These are phyloP conservation scores for Zygogramma bicolorata DNA, from an alignment of 2,888 invertebrate species.

Conservation along the genomic window DNA sequence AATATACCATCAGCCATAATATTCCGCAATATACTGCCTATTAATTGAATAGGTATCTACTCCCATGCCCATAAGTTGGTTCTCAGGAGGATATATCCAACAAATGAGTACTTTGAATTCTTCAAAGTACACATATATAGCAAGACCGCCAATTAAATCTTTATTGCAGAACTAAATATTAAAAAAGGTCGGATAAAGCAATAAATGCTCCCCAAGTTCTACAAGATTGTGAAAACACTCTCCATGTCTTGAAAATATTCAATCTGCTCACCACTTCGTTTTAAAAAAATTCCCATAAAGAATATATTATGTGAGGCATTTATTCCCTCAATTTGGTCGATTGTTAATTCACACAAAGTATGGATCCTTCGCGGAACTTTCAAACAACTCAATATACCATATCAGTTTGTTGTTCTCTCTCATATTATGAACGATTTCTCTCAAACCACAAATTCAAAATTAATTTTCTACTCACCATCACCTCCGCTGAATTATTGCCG, in stretches of 20 bases:
- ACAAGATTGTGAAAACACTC: no score
- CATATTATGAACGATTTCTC: no score
- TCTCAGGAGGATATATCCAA: constrained; percentile 31
- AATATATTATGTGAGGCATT: no score
- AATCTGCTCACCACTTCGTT: neutral
- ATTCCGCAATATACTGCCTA: constrained; percentile 38
- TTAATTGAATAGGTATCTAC: constrained; percentile 35
- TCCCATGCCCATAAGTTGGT: constrained; percentile 26
- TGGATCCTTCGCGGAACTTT: no score
- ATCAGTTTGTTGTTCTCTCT: no score
- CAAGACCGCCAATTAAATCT: constrained; percentile 30
- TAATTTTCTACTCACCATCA: no score
- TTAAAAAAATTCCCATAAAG: no score
- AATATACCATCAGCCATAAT: constrained; percentile 32
- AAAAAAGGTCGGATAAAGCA: neutral
- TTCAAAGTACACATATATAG: constrained; percentile 18
- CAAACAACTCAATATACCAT: no score
- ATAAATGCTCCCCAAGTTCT: neutral
- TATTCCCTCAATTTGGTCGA: no score
- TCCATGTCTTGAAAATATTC: neutral
- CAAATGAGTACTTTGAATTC: constrained; percentile 30
- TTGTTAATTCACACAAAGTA: no score
- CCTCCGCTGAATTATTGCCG: no score
- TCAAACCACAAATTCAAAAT: no score
- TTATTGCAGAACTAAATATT: constrained; percentile 33